Base-by-base conservation (phyloP, 2,888 invertebrate species). In the Stenurella melanura region DNA sequence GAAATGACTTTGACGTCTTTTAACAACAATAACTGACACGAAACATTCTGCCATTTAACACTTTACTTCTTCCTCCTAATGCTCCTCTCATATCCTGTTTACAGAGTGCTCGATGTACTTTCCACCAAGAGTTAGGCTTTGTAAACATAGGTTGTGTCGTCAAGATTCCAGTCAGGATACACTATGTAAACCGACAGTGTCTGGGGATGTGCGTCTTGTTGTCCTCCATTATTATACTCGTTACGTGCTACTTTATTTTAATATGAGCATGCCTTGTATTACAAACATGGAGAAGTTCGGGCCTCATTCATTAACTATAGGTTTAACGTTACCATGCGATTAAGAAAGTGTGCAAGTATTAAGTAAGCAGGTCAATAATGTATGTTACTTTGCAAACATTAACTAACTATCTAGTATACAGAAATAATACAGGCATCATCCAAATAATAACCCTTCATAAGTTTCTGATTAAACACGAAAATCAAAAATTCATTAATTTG, bases 1-100 rank as follows among this genome's bases (percentile, higher is more conserved):
- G 82, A 86, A 86, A 87, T 88, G 86, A 87, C 87, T 86, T 84
- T 83, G 84, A 81, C 86, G 81, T 82, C 84, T 82, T 82, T 81
- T 78, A 82, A 86, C 71, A 76, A 76, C 86, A 87, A 86, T 86
- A 85, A 82, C 83, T 85, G 82, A 81, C 81, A 78, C 74, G 77
- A 78, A 80, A 81, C 82, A 82, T 82, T 81, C 82, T 79, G 81
- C 79, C 82, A 80, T 82, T 83, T 81, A 81, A 83, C 81, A 80
- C 78, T 78, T 80, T 81, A 76, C 79, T 81, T 80, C 78, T 81
- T 80, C 77, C 77, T 79, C 77, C 79, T 82, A 77, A 80, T 78
- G 77, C 74, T 76, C 67, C 76, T 80, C 83, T 82, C 80, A 77
- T 76, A 79, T 82, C 81, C 82, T 81, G 83, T 83, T 82, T 79